These are phyloP conservation scores for Lysandra coridon DNA, from an alignment of 2,888 invertebrate species.

Conservation along the genomic window DNA sequence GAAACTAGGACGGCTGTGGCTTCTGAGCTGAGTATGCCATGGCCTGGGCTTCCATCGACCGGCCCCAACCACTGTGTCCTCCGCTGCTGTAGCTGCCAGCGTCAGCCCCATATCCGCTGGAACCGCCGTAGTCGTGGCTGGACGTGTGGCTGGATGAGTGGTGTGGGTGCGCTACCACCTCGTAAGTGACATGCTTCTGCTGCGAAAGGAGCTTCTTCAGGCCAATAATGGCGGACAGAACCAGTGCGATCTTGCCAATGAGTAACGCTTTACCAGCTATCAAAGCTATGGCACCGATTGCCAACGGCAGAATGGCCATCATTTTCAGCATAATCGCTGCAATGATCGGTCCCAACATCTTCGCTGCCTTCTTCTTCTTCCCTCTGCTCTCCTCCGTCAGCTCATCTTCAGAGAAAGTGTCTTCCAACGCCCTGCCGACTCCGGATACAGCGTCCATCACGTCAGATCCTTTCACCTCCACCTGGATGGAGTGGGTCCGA, in stretches of 20 bases:
- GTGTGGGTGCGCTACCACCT: slow-evolving; percentile 92
- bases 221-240: slow-evolving; percentile 90
- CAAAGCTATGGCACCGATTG: slow-evolving; percentile 89
- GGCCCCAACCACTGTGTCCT: slow-evolving; percentile 84
- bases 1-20: slow-evolving; percentile 61
- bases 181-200: slow-evolving; percentile 93
- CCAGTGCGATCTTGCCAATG: slow-evolving; percentile 91
- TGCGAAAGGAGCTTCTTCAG: slow-evolving; percentile 90
- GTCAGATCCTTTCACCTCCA: slow-evolving; percentile 92
- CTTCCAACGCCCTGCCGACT: slow-evolving; percentile 89
- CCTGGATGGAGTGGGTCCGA: slow-evolving; percentile 89
- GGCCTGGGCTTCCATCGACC: slow-evolving; percentile 87
- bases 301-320: slow-evolving; percentile 88
- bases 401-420: slow-evolving; percentile 83
- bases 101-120: slow-evolving; percentile 83
- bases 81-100: slow-evolving; percentile 79
- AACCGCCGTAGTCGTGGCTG: slow-evolving; percentile 83
- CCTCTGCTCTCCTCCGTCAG: slow-evolving; percentile 85
- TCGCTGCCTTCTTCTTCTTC: slow-evolving; percentile 91
- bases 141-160: slow-evolving; percentile 85
- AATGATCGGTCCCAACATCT: slow-evolving; percentile 88
- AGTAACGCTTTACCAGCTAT: slow-evolving; percentile 92
- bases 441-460: slow-evolving; percentile 89
- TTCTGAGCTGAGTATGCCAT: slow-evolving; percentile 90
- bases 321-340: slow-evolving; percentile 88